Percentiles rank a stretch among this genome's conserved stretches.
phyloP scores from a whole-genome alignment of 2,113 vertebrate genomes.

The Takifugu bimaculatus region DNA sequence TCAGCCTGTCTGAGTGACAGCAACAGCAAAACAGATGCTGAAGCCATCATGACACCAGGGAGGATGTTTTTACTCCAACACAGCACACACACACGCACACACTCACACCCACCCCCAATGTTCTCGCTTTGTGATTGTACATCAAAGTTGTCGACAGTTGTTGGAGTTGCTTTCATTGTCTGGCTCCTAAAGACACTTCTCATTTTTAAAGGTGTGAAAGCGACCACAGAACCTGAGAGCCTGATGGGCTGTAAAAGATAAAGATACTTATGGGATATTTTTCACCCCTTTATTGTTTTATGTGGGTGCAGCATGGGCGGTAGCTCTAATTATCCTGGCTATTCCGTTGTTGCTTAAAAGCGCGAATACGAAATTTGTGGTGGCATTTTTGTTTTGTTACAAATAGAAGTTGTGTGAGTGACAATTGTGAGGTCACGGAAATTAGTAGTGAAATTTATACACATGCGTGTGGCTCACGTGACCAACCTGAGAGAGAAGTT shows the following conservation, averaged over 20 bases:
- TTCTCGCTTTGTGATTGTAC: conserved; percentile 55
- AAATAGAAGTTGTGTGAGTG: too few relatives aligned
- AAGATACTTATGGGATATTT: neutral
- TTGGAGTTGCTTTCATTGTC: conserved; percentile 68
- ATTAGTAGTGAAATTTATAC: too few relatives aligned
- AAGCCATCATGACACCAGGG: conserved; percentile 63
- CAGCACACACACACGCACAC: neutral
- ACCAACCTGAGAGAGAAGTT: too few relatives aligned
- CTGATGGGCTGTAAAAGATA: too few relatives aligned
- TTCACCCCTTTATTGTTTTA: neutral
- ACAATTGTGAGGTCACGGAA: too few relatives aligned
- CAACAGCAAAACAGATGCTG: conserved; percentile 65
- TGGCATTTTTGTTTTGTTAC: too few relatives aligned
- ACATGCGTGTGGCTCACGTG: too few relatives aligned
- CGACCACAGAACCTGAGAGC: neutral
- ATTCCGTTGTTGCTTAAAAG: too few relatives aligned
- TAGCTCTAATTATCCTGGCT: too few relatives aligned
- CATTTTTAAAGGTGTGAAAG: conserved; percentile 22
- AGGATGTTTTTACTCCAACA: conserved; percentile 69
- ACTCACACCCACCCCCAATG: neutral
- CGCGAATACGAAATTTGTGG: too few relatives aligned
- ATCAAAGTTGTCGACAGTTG: conserved; percentile 70
- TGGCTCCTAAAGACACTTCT: conserved; percentile 55
- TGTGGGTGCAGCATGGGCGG: neutral
- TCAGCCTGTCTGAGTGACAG: conserved; percentile 49